phyloP scores from a whole-genome alignment of 2,113 vertebrate genomes.

The Stegostoma tigrinum region DNA sequence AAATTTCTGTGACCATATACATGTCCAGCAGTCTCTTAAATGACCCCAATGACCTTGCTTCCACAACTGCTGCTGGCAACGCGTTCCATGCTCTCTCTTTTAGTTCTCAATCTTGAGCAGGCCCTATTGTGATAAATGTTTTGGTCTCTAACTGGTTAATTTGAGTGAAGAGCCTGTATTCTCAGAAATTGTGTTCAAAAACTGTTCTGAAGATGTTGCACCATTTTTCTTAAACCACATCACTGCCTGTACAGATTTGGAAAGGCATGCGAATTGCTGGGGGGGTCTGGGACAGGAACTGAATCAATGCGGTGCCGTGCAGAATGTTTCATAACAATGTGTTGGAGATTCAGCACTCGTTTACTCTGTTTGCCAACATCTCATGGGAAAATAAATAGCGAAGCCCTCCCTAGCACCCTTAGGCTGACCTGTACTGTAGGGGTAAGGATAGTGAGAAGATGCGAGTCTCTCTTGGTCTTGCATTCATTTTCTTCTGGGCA shows the following conservation, averaged over 20 bases:
- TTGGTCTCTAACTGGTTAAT: not conserved
- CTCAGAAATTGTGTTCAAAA: not conserved
- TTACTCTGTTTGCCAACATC: not conserved
- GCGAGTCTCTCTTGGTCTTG: not conserved
- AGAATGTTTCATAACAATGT: not conserved
- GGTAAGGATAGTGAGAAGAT: not conserved
- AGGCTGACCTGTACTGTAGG: not conserved
- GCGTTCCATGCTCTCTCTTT: too few relatives aligned
- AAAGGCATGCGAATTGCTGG: not conserved
- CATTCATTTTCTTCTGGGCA: not conserved
- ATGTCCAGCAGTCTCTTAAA: too few relatives aligned
- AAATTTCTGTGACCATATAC: too few relatives aligned
- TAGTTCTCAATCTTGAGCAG: not conserved
- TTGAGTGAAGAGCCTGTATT: not conserved
- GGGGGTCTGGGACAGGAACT: not conserved
- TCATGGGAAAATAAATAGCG: not conserved
- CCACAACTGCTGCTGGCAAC: too few relatives aligned
- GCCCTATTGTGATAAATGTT: not conserved
- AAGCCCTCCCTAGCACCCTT: not conserved
- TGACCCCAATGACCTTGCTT: too few relatives aligned
- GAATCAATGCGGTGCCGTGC: not conserved
- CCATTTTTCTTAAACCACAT: slow-evolving; percentile 14
- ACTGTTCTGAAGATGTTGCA: not conserved
- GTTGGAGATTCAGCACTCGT: not conserved
- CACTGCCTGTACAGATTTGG: not conserved